Evolutionary conservation across 2,797 vertebrate genomes (phyloP), one percentile per base, ranked within the genome.

Genomic region (Scleropages formosus): DNA sequence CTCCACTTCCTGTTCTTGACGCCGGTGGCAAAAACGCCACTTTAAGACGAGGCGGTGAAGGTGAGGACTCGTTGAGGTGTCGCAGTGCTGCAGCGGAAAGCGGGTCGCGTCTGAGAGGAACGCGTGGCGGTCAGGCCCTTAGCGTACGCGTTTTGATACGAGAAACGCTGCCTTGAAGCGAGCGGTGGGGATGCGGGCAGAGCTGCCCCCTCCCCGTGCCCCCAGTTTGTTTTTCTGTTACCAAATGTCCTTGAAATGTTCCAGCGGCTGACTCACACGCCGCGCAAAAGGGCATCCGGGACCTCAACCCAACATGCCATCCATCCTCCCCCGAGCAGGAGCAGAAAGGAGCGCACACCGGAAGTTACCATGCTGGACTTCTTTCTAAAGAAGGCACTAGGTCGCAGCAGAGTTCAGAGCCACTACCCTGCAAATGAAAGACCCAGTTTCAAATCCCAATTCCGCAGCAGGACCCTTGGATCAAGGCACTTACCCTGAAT

Each of bases 151-250:
- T 64, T 58, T 72, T 58, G 63, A 63, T 12, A 16, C 15, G 20
- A 51, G 20, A 16, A 9, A 4, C n/a, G 4, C 18, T 20, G 3
- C 31, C 13, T 4, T 20, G 67, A 12, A 67, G 7, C 49, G 47
- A 44, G 47, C 4, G 6, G 12, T 20, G 46, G 22, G 13, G 16
- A 69, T 16, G 46, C 22, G 3, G n/a, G 39, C 2, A 39, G 2
- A 39, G 31, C 31, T 10, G 24, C 13, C 66, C 46, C 12, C 4
- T 6, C 46, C 66, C 66, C 58, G n/a, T n/a, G 22, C 39, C 18
- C 16, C 61, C 39, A 16, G 47, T 65, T 62, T 13, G 26, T 26
- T 62, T 64, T 56, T 68, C 53, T 16, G 46, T 73, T 72, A 59
- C 31, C 51, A 26, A 8, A n/a, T 59, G 51, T 24, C 49, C 51